phyloP scores from a whole-genome alignment of 1,140 invertebrate species.

The Drosophila lacteicornis region DNA sequence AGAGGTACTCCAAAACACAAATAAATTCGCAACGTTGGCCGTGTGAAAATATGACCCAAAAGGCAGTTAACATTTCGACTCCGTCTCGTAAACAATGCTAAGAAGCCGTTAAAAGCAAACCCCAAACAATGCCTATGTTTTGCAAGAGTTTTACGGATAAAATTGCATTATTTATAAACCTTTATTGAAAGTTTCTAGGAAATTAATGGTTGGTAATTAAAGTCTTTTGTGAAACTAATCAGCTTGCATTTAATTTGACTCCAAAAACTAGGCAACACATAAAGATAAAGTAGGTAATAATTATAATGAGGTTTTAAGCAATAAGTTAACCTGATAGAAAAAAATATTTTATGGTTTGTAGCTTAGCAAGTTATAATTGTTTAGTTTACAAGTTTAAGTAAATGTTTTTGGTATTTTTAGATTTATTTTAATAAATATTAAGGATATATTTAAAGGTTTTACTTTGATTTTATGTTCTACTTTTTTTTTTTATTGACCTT shows the following conservation, averaged over 20 bases:
- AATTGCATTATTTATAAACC: slow-evolving; percentile 16
- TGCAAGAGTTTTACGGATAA: slow-evolving; percentile 16
- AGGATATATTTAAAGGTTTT: too few species aligned
- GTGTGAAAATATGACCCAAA: slow-evolving; percentile 37
- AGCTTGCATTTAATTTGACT: not conserved
- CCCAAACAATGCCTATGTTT: slow-evolving; percentile 31
- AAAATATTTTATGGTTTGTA: too few species aligned
- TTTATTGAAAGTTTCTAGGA: not conserved
- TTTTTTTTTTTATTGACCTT: too few species aligned
- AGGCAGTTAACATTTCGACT: slow-evolving; percentile 46
- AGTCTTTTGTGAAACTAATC: slow-evolving; percentile 6
- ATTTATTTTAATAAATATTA: too few species aligned
- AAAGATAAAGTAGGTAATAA: not conserved
- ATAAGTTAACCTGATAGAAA: not conserved
- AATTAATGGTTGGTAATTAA: not conserved
- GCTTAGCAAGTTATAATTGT: too few species aligned
- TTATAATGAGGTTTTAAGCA: not conserved
- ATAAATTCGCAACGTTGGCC: slow-evolving; percentile 41
- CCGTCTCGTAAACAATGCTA: slow-evolving; percentile 31
- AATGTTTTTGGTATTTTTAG: too few species aligned
- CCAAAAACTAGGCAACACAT: slow-evolving; percentile 2
- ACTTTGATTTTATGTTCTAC: too few species aligned
- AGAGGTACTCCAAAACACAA: slow-evolving; percentile 20
- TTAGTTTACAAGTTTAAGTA: too few species aligned
- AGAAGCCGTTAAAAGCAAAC: slow-evolving; percentile 1